phyloP scores from a whole-genome alignment of 2,888 invertebrate species.

The Drosophila percnosoma region DNA sequence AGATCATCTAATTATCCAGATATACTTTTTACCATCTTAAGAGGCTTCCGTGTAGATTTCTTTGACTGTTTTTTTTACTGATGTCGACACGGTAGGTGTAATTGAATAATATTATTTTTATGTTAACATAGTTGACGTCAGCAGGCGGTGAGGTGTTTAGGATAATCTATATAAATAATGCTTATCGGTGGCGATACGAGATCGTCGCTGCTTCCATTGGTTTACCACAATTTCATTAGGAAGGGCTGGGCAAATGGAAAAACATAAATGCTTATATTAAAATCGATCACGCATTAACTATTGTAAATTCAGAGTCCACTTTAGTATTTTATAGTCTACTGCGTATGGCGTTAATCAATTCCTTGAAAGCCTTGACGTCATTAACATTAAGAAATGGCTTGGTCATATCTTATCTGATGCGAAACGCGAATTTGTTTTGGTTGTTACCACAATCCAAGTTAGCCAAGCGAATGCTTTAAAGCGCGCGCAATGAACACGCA shows the following conservation, averaged over 20 bases:
- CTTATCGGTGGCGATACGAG: conserved; percentile 42
- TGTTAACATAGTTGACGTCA: conserved; percentile 48
- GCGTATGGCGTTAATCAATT: conserved; percentile 38
- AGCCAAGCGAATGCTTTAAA: conserved; percentile 16
- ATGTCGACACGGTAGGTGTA: conserved; percentile 1
- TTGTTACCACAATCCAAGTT: conserved; percentile 20
- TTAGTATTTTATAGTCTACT: conserved; percentile 27
- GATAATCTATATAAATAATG: conserved; percentile 31
- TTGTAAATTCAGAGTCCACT: conserved; percentile 51
- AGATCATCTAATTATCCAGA: not conserved
- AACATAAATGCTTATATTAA: conserved; percentile 11
- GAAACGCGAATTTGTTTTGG: conserved; percentile 1
- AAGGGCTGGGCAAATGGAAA: conserved; percentile 8
- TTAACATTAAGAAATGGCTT: conserved; percentile 12
- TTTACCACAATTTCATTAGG: conserved; percentile 18
- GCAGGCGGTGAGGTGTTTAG: conserved; percentile 10
- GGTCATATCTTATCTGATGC: conserved; percentile 42
- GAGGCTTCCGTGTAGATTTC: not conserved
- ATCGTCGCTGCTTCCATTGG: conserved; percentile 10
- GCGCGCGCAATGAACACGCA: conserved; percentile 8
- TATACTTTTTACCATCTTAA: not conserved
- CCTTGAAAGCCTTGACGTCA: conserved; percentile 26
- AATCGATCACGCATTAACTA: conserved; percentile 34
- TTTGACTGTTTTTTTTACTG: not conserved
- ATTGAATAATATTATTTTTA: conserved; percentile 26